Base-by-base conservation (phyloP, 1,140 invertebrate genomes). In the Drosophila insularis region DNA sequence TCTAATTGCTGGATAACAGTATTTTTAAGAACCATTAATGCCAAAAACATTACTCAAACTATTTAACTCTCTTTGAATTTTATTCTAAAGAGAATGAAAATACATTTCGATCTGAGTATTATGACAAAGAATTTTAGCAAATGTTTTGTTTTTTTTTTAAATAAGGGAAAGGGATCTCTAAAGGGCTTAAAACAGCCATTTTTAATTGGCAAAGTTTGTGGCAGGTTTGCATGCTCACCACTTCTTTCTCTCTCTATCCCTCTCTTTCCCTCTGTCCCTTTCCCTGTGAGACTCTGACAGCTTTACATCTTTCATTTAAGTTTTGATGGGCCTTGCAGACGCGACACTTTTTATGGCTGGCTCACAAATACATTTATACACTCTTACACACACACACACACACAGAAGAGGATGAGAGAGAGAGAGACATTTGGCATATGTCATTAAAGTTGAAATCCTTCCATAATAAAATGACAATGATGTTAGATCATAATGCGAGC, bases 311-410 rank as follows among this genome's bases (percentile, higher is more conserved):
- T 63, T 63, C 66, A 73, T 70, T 85, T 63, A 68, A 77, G 63
- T 71, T 84, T 80, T 86, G 81, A 86, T 84, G 78, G 70, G 56
- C 69, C 40, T 19, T 59, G 66, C 81, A 84, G 81, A 84, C 71
- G 80, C 78, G 81, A 82, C 80, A 80, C 78, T 71, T 81, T 81
- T 84, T 80, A 84, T 84, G 78, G 62, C 64, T 31, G 60, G 23
- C 65, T 65, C 65, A 75, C 17, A 5, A 2, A 17, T 13, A 27
- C 11, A 5, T 14, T 3, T 27, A 19, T 64, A 21, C 70, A 72
- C 72, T 72, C 6, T 3, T 11, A 14, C 58, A 60, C 17, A 37
- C 53, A 27, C 31, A 35, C 14, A 14, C 11, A 13, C 32, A 21
- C 71, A 23, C 56, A 73, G 59, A 73, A 39, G 6, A 2, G 14